phyloP scores from a whole-genome alignment of 1,140 invertebrate species.

The Drosophila malerkotliana region DNA sequence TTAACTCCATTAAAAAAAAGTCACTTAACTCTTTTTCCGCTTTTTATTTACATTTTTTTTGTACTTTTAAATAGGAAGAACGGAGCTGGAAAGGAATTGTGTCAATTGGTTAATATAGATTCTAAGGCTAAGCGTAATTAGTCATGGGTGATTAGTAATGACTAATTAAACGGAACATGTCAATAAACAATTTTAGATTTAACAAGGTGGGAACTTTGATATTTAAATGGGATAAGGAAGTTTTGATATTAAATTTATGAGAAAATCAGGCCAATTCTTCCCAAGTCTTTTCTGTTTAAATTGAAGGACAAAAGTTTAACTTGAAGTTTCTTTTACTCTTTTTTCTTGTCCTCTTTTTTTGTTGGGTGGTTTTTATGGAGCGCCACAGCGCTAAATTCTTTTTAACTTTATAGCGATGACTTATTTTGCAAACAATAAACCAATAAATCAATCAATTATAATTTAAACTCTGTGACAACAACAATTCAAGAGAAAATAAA shows the following conservation, averaged over 20 bases:
- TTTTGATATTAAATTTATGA: not conserved
- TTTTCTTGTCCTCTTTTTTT: conserved; percentile 4
- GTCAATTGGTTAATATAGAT: conserved; percentile 26
- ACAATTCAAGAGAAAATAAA: conserved; percentile 20
- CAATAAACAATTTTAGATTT: not conserved
- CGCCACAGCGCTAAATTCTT: conserved; percentile 49
- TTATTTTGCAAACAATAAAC: conserved; percentile 82
- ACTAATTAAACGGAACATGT: conserved; percentile 30
- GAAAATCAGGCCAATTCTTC: not conserved
- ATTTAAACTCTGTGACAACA: conserved; percentile 57
- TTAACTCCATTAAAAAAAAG: not conserved
- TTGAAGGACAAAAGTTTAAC: no score
- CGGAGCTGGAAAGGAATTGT: conserved; percentile 30
- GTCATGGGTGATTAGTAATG: conserved; percentile 12
- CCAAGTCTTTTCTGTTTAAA: conserved; percentile 2
- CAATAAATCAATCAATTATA: conserved; percentile 83
- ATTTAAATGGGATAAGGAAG: not conserved
- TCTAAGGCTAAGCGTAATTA: conserved; percentile 1
- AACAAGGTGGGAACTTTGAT: not conserved
- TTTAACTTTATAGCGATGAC: conserved; percentile 34
- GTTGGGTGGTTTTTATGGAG: conserved; percentile 40
- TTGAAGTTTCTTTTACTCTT: not conserved
- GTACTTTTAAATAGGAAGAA: conserved; percentile 31
- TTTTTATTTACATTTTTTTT: not conserved
- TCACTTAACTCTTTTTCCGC: not conserved